Conservation (phyloP, 2,113 vertebrate species). For the Perca schrenkii region DNA sequence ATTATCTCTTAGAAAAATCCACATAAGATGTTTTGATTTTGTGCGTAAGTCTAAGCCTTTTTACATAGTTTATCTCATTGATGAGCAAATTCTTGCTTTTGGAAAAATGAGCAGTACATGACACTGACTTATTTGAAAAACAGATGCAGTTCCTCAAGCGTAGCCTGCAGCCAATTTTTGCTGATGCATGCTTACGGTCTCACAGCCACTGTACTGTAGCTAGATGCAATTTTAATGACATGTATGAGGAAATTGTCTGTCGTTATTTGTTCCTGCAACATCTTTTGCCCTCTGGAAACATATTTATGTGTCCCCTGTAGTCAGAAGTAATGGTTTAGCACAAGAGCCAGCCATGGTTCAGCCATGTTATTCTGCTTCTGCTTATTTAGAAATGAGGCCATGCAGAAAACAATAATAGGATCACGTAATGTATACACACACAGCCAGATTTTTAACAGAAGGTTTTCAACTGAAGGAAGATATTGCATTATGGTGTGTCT, state of each 20-base stretch:
- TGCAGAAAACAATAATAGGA: background rate
- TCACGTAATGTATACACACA: background rate
- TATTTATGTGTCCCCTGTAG: background rate
- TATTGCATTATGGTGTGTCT: background rate
- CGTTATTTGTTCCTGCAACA: slow-evolving; percentile 35
- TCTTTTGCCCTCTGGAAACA: slow-evolving; percentile 13
- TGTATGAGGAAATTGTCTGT: slow-evolving; percentile 2
- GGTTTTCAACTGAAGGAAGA: background rate
- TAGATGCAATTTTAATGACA: slow-evolving; percentile 36
- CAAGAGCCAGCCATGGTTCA: background rate
- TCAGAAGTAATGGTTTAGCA: slow-evolving; percentile 2
- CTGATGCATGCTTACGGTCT: slow-evolving; percentile 6
- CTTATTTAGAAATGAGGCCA: background rate
- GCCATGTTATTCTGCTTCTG: background rate
- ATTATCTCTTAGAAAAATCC: background rate
- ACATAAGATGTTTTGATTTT: background rate
- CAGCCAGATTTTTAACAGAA: background rate
- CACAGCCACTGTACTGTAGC: background rate
- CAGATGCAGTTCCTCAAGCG: slow-evolving; percentile 16
- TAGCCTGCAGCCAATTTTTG: slow-evolving; percentile 21
- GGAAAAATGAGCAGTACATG: background rate
- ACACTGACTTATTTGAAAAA: background rate
- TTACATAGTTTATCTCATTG: background rate
- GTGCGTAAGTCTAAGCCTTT: background rate
- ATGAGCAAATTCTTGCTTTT: slow-evolving; percentile 1